Evolutionary conservation across 1,140 invertebrate genomes (phyloP).

Genomic region (Magallana ariakensis): DNA sequence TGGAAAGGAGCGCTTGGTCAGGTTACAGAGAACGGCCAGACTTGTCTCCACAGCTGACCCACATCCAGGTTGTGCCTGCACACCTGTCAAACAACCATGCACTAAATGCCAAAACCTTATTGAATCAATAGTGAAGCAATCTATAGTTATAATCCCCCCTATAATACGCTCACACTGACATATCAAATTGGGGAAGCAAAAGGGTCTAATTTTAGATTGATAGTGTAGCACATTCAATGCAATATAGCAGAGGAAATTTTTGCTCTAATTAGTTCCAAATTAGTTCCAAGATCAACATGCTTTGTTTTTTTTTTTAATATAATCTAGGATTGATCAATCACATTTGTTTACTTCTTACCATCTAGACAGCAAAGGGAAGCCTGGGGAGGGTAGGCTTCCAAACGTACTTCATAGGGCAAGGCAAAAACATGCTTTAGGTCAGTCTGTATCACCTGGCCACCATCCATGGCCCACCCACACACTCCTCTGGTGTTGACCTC

Average conservation of each 20-base stretch:
- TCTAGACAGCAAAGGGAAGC: slow-evolving; percentile 46
- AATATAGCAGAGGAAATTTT: too few relatives aligned
- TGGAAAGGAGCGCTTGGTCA: slow-evolving; percentile 13
- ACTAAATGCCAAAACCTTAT: too few relatives aligned
- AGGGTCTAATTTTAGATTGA: too few relatives aligned
- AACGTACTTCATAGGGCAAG: slow-evolving; percentile 32
- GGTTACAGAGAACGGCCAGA: slow-evolving; percentile 11
- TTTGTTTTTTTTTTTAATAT: neutral
- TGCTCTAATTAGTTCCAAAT: too few relatives aligned
- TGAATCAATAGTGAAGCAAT: too few relatives aligned
- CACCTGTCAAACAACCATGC: neutral
- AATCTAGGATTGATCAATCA: neutral
- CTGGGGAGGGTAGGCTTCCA: slow-evolving; percentile 38
- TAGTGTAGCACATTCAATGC: too few relatives aligned
- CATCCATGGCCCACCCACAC: slow-evolving; percentile 51
- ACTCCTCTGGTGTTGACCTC: neutral
- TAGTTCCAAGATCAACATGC: neutral
- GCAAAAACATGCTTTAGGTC: neutral
- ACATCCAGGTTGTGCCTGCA: neutral
- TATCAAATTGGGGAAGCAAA: too few relatives aligned
- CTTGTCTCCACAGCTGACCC: neutral
- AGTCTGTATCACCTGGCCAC: slow-evolving; percentile 45
- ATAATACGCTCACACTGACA: too few relatives aligned
- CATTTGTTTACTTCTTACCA: slow-evolving; percentile 36
- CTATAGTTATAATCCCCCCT: too few relatives aligned